phyloP scores from a whole-genome alignment of 92 coral and sea anemone species.

The Palythoa grandiflora region DNA sequence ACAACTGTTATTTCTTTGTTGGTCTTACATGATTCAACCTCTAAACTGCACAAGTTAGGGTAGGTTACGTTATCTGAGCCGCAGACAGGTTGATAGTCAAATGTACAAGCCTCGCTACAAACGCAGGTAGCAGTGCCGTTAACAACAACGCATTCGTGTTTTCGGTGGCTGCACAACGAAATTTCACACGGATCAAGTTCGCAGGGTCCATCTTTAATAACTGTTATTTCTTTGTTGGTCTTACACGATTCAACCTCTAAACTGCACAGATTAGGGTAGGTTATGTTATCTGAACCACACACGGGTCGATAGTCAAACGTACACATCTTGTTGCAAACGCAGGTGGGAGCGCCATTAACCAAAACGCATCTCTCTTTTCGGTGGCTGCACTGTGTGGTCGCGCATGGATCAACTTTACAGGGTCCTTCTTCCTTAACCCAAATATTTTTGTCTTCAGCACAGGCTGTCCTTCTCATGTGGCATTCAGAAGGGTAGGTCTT shows the following conservation, averaged over 20 bases:
- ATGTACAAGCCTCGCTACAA: slow-evolving; percentile 70
- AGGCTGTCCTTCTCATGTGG: slow-evolving; percentile 19
- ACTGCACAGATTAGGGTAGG: slow-evolving; percentile 73
- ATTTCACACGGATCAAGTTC: slow-evolving; percentile 66
- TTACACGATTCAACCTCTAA: slow-evolving; percentile 79
- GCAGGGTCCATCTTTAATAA: slow-evolving; percentile 46
- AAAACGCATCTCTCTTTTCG: slow-evolving; percentile 66
- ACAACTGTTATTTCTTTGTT: slow-evolving; percentile 60
- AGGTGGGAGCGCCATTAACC: slow-evolving; percentile 78
- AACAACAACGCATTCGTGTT: slow-evolving; percentile 69
- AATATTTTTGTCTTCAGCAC: slow-evolving; percentile 10
- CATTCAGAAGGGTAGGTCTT: slow-evolving; percentile 47
- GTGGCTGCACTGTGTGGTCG: slow-evolving; percentile 67
- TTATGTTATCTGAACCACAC: slow-evolving; percentile 81
- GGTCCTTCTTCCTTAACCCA: slow-evolving; percentile 9
- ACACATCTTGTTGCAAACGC: slow-evolving; percentile 74
- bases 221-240: slow-evolving; percentile 59
- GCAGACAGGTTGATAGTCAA: slow-evolving; percentile 72
- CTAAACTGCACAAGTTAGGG: slow-evolving; percentile 71
- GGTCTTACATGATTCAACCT: slow-evolving; percentile 77
- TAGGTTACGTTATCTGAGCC: slow-evolving; percentile 81
- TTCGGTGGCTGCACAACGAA: slow-evolving; percentile 54
- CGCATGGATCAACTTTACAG: slow-evolving; percentile 67
- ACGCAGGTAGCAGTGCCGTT: slow-evolving; percentile 81
- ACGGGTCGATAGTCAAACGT: slow-evolving; percentile 66